Evolutionary conservation across 2,888 invertebrate species (phyloP).

Genomic region (Hesperia comma): DNA sequence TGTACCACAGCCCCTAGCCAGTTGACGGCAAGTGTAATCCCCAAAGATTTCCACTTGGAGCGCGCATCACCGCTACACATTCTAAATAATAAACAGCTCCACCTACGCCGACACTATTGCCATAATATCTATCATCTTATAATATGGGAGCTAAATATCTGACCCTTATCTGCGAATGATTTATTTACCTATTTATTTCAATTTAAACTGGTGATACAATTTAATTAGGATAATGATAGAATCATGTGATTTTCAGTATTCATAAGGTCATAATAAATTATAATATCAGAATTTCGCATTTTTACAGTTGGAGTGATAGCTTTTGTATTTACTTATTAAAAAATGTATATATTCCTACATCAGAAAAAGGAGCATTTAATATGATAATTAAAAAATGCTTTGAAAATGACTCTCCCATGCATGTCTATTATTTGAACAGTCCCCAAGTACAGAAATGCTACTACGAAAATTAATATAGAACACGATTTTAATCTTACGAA

Average conservation of each 20-base stretch:
- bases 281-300: no score
- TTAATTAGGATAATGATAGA: no score
- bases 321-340: no score
- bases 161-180: not conserved
- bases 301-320: no score
- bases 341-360: no score
- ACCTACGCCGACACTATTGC: constrained; percentile 47
- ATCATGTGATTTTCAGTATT: no score
- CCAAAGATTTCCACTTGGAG: constrained; percentile 84
- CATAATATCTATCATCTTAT: constrained; percentile 31
- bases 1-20: constrained; percentile 53
- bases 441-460: constrained; percentile 25
- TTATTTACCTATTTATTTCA: not conserved
- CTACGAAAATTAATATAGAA: not conserved
- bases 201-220: no score
- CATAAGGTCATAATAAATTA: no score
- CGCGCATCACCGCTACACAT: constrained; percentile 82
- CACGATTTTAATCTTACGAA: not conserved
- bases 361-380: no score
- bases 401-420: constrained; percentile 31
- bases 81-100: constrained; percentile 83
- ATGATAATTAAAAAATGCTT: no score
- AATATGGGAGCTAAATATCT: not conserved
- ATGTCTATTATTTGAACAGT: constrained; percentile 35
- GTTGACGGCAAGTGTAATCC: constrained; percentile 80